Conservation (phyloP, 2,888 invertebrate species). For the Nephrotoma flavescens region DNA sequence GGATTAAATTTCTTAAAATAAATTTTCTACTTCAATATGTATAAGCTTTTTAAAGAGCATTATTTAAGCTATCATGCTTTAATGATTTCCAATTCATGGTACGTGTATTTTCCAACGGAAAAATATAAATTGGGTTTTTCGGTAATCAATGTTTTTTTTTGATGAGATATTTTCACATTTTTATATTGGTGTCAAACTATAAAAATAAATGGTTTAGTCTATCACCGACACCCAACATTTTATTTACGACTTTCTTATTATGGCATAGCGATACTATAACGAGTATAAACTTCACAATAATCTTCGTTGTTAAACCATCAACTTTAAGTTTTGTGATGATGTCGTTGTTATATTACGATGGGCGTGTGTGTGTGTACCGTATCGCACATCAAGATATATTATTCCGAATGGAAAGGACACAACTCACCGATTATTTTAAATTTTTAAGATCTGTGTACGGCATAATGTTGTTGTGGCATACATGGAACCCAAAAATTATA, state of each 20-base stretch:
- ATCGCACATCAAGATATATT: no score
- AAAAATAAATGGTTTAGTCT: neutral
- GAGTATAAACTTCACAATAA: neutral
- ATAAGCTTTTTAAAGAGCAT: neutral
- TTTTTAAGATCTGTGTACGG: neutral
- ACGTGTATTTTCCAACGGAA: neutral
- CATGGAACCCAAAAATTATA: neutral
- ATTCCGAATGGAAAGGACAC: neutral
- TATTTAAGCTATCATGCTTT: neutral
- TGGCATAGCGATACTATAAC: neutral
- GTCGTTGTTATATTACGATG: no score
- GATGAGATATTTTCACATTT: neutral
- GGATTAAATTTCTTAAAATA: neutral
- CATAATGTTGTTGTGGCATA: no score
- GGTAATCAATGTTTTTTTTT: neutral
- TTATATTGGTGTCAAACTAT: neutral
- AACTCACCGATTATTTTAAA: neutral
- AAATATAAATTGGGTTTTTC: neutral
- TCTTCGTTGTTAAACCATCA: neutral
- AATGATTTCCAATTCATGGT: neutral
- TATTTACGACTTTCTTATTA: neutral
- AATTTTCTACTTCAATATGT: neutral
- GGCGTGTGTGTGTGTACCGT: no score
- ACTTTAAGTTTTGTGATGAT: neutral
- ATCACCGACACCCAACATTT: neutral